These are phyloP conservation scores for Ichneumoninae sp. DNA, from an alignment of 2,888 invertebrate species.

Conservation along the genomic window DNA sequence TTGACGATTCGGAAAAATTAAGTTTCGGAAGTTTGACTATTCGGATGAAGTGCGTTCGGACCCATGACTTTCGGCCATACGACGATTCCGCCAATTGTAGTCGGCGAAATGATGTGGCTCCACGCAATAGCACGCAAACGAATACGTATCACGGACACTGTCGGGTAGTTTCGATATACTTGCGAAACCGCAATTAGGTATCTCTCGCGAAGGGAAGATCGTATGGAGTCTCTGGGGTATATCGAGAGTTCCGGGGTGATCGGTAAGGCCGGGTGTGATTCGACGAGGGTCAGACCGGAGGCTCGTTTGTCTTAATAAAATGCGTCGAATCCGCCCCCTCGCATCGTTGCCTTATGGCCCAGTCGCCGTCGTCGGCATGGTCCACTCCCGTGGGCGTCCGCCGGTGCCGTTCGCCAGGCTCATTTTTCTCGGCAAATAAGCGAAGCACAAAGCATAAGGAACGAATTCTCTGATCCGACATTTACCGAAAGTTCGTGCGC, in stretches of 20 bases:
- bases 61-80: too few species aligned
- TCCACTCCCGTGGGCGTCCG: constrained; percentile 23
- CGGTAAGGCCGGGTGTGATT: not conserved
- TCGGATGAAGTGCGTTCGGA: too few species aligned
- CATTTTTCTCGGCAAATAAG: constrained; percentile 58
- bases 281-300: constrained; percentile 12
- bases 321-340: constrained; percentile 43
- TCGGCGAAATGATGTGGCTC: too few species aligned
- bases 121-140: not conserved
- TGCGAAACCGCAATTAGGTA: constrained; percentile 20
- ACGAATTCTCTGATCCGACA: constrained; percentile 1
- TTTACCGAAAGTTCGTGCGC: constrained; percentile 12
- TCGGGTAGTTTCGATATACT: constrained; percentile 10
- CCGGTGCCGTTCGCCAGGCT: constrained; percentile 10
- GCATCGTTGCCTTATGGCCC: constrained; percentile 54
- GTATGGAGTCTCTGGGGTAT: not conserved
- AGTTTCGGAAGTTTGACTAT: too few species aligned
- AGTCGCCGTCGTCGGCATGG: constrained; percentile 53
- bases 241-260: not conserved
- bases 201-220: not conserved
- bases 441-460: constrained; percentile 11
- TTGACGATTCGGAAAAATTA: too few species aligned
- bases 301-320: constrained; percentile 67
- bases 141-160: not conserved
- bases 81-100: too few species aligned